Evolutionary conservation across 2,113 vertebrate genomes (phyloP), one percentile per base, ranked within the genome.

Genomic region (Elachura formosa): DNA sequence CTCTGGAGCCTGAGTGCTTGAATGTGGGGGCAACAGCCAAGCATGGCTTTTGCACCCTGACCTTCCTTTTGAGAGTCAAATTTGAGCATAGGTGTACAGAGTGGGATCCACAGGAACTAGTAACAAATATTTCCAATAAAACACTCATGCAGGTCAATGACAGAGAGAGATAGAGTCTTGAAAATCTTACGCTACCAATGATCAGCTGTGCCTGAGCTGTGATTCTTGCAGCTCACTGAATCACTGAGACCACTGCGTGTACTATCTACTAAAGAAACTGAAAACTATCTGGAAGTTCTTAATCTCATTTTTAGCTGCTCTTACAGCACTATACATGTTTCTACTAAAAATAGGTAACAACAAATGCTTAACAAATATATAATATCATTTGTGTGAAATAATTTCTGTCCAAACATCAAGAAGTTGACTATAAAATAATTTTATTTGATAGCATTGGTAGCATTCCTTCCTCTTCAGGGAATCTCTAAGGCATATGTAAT

Each of bases 341-440:
- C 40, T 88, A 17, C 45, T 84, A 55, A 78, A 78, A 88, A 17
- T 21, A 82, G 15, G 36, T 61, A 72, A 61, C 36, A 69, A n/a
- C 9, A 77, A 56, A 61, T 59, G 51, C 22, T 67, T 86, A 94
- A 79, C 51, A 84, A 93, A 94, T 90, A 59, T 61, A 26, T 89
- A 59, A 78, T 83, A 75, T 73, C 29, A 90, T 69, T 88, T 87
- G 81, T 93, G 71, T 75, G 89, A 94, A 94, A 84, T 86, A 51
- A 75, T 85, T 71, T 94, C 69, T 68, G 45, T 73, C 77, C 73
- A 86, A 96, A 59, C 62, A 77, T 92, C 73, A 90, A 33, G 93
- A 89, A 49, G 24, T 76, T 96, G 79, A 41, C 76, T 91, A 10
- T 93, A 90, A 94, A 94, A 82, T 77, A 93, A 94, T 92, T 96